These are phyloP conservation scores for Beris chalybata DNA, from an alignment of 2,888 invertebrate genomes.

Conservation along the genomic window DNA sequence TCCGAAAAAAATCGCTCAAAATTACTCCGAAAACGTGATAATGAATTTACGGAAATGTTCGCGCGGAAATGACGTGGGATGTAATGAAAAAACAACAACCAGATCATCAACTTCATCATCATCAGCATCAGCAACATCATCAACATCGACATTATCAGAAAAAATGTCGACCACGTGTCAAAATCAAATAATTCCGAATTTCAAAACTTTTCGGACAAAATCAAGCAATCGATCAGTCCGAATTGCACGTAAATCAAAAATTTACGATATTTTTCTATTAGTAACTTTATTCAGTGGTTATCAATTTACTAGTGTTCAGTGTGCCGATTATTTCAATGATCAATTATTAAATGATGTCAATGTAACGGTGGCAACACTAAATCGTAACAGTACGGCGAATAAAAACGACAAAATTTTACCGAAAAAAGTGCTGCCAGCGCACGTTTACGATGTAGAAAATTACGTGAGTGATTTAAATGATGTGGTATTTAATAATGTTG, in stretches of 20 bases:
- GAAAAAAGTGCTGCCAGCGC: constrained; percentile 7
- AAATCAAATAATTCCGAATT: constrained; percentile 25
- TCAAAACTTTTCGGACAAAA: constrained; percentile 16
- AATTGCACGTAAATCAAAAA: constrained; percentile 1
- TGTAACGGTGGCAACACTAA: constrained; percentile 5
- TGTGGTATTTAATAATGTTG: constrained; percentile 15
- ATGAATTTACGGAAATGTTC: constrained; percentile 34
- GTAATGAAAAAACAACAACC: constrained; percentile 18
- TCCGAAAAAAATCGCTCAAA: neutral
- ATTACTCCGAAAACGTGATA: constrained; percentile 11
- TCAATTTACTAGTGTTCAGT: constrained; percentile 17
- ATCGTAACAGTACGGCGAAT: neutral
- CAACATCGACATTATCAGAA: constrained; percentile 24
- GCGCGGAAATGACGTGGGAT: constrained; percentile 30
- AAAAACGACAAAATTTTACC: constrained; percentile 21
- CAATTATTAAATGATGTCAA: neutral
- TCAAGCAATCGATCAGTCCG: neutral
- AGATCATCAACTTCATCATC: neutral
- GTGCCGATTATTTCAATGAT: neutral
- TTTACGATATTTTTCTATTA: constrained; percentile 22
- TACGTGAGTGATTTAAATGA: constrained; percentile 39
- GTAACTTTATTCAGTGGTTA: constrained; percentile 13
- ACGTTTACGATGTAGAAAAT: constrained; percentile 41
- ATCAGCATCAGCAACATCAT: constrained; percentile 2
- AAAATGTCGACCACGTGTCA: constrained; percentile 35